Conservation (phyloP, 1,140 invertebrate genomes). For the Apis florea region DNA sequence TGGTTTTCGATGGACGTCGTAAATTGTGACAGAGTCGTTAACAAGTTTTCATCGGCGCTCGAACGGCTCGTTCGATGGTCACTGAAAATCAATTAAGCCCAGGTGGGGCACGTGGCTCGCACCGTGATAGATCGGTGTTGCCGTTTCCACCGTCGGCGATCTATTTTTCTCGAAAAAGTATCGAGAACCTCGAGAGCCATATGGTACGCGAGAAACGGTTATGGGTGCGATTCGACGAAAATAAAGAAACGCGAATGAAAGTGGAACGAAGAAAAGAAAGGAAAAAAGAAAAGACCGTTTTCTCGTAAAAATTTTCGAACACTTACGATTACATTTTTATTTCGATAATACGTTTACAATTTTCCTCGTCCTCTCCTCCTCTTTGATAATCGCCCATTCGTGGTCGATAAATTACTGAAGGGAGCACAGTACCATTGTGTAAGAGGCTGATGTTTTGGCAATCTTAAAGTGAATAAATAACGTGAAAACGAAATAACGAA, state of each 20-base stretch:
- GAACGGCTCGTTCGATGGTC: slow-evolving; percentile 27
- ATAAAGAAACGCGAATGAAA: not conserved
- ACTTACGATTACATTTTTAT: not conserved
- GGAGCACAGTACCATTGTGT: slow-evolving; percentile 60
- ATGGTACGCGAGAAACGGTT: slow-evolving; percentile 43
- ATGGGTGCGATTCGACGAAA: slow-evolving; percentile 39
- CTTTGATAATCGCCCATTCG: not conserved
- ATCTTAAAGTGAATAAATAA: slow-evolving; percentile 49
- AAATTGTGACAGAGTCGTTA: slow-evolving; percentile 36
- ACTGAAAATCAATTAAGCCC: slow-evolving; percentile 50
- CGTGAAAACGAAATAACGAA: not conserved
- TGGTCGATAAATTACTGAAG: slow-evolving; percentile 7
- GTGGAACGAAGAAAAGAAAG: not conserved
- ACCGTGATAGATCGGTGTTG: slow-evolving; percentile 60
- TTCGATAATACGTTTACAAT: not conserved
- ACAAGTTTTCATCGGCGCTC: slow-evolving; percentile 43
- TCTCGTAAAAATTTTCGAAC: no score
- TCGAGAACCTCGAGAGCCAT: slow-evolving; percentile 48
- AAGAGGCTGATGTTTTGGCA: slow-evolving; percentile 59
- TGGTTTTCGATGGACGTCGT: slow-evolving; percentile 15
- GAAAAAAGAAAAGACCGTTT: no score
- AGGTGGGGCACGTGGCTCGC: slow-evolving; percentile 26
- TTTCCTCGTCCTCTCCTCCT: not conserved
- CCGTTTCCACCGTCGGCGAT: slow-evolving; percentile 46
- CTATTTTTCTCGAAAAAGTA: slow-evolving; percentile 30